Conservation (phyloP, 2,888 invertebrate genomes). For the Thereva unica region DNA sequence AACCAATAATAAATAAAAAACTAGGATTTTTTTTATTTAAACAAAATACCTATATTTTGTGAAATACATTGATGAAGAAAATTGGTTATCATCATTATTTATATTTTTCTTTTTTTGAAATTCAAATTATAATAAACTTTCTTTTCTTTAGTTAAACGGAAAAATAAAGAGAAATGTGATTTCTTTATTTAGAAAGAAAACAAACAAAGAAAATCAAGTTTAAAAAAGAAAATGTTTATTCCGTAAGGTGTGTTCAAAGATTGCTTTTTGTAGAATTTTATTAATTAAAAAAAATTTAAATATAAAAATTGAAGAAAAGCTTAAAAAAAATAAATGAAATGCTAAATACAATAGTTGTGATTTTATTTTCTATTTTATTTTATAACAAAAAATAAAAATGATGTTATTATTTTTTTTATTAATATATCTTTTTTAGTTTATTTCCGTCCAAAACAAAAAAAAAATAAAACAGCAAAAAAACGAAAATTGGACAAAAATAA, state of each 20-base stretch:
- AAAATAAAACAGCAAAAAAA: not conserved
- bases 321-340: not conserved
- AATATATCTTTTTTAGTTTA: constrained; percentile 7
- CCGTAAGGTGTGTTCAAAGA: constrained; percentile 23
- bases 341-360: constrained; percentile 20
- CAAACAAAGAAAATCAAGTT: constrained; percentile 4
- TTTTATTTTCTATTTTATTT: constrained; percentile 1
- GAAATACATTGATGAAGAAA: no score
- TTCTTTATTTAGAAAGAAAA: constrained; percentile 3
- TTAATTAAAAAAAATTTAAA: constrained; percentile 22
- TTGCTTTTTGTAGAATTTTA: constrained; percentile 31
- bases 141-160: not conserved
- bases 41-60: no score
- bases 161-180: constrained; percentile 8
- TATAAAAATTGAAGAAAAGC: not conserved
- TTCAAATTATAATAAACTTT: no score
- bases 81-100: no score
- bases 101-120: no score
- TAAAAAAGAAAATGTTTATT: constrained; percentile 10
- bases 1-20: no score
- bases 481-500: not conserved
- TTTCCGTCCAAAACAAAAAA: constrained; percentile 29
- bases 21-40: no score
- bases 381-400: constrained; percentile 5
- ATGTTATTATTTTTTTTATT: not conserved